phyloP scores from a whole-genome alignment of 2,797 vertebrate species.

The Thamnophis elegans region DNA sequence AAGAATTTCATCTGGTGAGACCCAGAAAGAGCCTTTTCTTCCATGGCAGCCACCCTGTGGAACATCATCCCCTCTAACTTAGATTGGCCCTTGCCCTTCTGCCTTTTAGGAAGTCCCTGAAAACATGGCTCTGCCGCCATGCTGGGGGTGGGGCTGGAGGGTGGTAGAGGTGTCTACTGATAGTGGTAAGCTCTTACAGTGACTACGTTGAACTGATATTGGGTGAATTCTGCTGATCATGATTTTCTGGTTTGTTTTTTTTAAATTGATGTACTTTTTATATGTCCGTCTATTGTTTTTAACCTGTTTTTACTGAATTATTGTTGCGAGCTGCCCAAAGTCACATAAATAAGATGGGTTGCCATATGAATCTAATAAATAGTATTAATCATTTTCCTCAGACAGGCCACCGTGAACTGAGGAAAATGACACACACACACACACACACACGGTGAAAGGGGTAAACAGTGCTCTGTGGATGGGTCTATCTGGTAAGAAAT shows the following conservation, averaged over 20 bases:
- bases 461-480: background rate
- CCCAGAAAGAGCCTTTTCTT: background rate
- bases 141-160: background rate
- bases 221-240: background rate
- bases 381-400: background rate
- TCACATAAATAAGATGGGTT: background rate
- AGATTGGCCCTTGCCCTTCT: background rate
- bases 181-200: background rate
- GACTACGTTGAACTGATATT: background rate
- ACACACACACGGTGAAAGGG: background rate
- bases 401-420: too few relatives aligned
- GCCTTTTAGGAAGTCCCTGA: background rate
- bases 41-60: background rate
- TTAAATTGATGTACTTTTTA: background rate
- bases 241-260: background rate
- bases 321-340: background rate
- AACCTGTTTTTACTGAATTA: background rate
- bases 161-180: too few relatives aligned
- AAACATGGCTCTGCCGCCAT: background rate
- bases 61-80: background rate
- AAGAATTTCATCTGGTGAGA: background rate
- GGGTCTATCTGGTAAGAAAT: background rate
- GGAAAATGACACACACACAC: too few relatives aligned
- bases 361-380: background rate
- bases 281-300: background rate